Base-by-base conservation (phyloP, 2,888 invertebrate species). In the Eristalis tenax region DNA sequence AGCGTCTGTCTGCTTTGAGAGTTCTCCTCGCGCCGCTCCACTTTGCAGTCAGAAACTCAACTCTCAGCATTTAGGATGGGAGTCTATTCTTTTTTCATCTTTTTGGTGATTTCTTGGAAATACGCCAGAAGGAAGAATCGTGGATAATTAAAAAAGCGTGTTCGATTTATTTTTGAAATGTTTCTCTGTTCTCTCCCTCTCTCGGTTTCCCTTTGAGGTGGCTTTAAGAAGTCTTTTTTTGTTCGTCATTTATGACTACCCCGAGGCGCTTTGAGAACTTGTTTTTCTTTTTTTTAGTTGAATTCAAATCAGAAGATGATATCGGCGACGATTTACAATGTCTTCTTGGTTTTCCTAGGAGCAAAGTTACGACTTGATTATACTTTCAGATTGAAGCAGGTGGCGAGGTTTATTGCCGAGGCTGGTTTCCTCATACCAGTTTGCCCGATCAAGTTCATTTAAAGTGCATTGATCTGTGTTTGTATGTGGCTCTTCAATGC, bases 101-200 rank as follows among this genome's bases (percentile, higher is more conserved):
- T 68, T 68, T 22, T 40, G 11, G 13, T 38, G 11, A 18, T 50
- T 75, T 75, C 68, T 69, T 74, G 63, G 61, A 38, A 73, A 74
- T 38, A 63, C 38, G 61, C 68, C 73, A 80, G 32, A 15, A 43
- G 23, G 59, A 50, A 50, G 73, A n/a, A 73, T 63, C 35, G 59
- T 32, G 50, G 50, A 59, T 61, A 74, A 66, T 73, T 73, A 74
- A 73, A 79, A 73, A 74, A 73, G 50, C 73, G 73, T 80, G 73
- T 74, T 73, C 56, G 59, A 68, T 61, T 66, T 74, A 68, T 80
- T 74, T 78, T 63, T 61, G 38, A 80, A 63, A 63, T 73, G 65
- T 59, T 10, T 50, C 66, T 66, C 40, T 56, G 22, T 57, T 32
- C 26, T 65, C 10, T 57, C 13, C 38, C 13, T 59, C 32, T n/a